Conservation (phyloP, 1,140 invertebrate genomes). For the Mercenaria mercenaria region DNA sequence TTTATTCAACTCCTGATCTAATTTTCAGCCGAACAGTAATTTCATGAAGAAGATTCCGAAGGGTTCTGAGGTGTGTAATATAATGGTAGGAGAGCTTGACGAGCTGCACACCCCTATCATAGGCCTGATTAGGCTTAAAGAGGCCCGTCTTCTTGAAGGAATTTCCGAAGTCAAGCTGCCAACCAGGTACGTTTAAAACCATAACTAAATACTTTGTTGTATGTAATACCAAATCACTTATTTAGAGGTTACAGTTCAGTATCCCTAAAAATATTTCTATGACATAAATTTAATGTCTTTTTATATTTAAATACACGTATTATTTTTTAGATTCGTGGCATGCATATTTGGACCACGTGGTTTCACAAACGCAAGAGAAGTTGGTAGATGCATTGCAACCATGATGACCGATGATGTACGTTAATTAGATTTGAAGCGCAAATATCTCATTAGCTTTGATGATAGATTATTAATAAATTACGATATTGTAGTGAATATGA, state of each 20-base stretch:
- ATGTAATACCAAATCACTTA: too few species aligned
- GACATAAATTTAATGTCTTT: too few species aligned
- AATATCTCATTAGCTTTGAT: too few species aligned
- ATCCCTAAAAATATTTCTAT: too few species aligned
- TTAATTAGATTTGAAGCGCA: too few species aligned
- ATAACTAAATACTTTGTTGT: not conserved
- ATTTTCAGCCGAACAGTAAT: conserved; percentile 78
- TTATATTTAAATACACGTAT: too few species aligned
- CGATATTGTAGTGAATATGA: too few species aligned
- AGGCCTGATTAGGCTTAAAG: conserved; percentile 96
- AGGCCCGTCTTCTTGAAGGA: conserved; percentile 96
- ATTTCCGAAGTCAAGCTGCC: conserved; percentile 97
- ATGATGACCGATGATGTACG: conserved; percentile 96
- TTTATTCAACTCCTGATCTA: too few species aligned
- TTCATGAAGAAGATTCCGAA: conserved; percentile 93
- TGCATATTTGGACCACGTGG: conserved; percentile 95
- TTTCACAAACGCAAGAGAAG: conserved; percentile 92
- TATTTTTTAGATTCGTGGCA: conserved; percentile 89
- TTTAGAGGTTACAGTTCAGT: not conserved
- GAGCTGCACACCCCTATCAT: conserved; percentile 95
- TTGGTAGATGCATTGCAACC: conserved; percentile 97
- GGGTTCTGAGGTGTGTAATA: conserved; percentile 98
- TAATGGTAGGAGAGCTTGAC: conserved; percentile 98
- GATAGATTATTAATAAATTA: too few species aligned
- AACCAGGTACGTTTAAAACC: conserved; percentile 91